These are phyloP conservation scores for Ophioderma brevispina DNA, from an alignment of 35 echinoderm and acorn worm species.

Conservation along the genomic window DNA sequence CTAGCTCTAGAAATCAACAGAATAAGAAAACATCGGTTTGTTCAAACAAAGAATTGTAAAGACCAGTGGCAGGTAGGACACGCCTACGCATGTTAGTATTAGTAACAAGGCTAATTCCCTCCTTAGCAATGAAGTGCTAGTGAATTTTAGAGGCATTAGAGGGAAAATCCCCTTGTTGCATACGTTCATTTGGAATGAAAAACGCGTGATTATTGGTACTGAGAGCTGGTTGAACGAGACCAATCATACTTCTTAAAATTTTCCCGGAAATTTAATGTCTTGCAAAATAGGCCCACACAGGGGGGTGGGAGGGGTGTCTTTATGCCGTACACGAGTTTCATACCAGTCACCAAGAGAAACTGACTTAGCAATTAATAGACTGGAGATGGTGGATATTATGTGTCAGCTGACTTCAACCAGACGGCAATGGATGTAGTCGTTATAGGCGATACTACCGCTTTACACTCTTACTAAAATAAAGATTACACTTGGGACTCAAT, in stretches of 20 bases:
- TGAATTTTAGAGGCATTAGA: background rate
- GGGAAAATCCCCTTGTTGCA: background rate
- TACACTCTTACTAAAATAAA: slow-evolving; percentile 9
- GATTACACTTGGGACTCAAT: background rate
- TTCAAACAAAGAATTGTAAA: too few relatives aligned
- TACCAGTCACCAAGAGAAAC: background rate
- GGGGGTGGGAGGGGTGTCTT: background rate
- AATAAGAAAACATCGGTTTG: too few relatives aligned
- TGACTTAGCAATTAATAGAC: background rate
- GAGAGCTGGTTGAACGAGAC: slow-evolving; percentile 22
- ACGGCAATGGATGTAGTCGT: background rate
- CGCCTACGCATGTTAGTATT: too few relatives aligned
- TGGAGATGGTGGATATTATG: background rate
- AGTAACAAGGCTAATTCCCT: too few relatives aligned
- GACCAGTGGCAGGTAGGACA: too few relatives aligned
- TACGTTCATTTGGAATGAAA: background rate
- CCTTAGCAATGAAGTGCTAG: too few relatives aligned
- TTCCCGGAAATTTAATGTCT: background rate
- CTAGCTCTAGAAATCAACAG: too few relatives aligned
- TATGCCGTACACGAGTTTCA: too few relatives aligned
- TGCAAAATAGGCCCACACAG: slow-evolving; percentile 4
- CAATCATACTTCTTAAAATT: too few relatives aligned
- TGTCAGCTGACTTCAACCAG: background rate
- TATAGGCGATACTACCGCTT: background rate
- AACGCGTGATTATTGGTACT: slow-evolving; percentile 25